Conservation (phyloP, 1,140 invertebrate genomes). For the Piezodorus guildinii region DNA sequence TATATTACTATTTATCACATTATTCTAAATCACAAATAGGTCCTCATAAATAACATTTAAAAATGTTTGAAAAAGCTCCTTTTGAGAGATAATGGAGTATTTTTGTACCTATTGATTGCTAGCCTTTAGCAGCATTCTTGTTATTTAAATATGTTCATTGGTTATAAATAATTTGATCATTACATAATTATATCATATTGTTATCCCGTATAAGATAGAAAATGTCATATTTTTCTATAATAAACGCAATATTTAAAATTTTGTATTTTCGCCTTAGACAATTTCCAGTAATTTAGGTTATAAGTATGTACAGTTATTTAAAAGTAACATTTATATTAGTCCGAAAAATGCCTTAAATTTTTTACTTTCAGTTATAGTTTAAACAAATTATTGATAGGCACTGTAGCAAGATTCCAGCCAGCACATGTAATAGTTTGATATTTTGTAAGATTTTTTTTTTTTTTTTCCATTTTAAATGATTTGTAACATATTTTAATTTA, state of each 20-base stretch:
- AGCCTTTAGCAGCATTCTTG: too few relatives aligned
- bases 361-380: neutral
- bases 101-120: too few relatives aligned
- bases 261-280: slow-evolving; percentile 4
- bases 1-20: too few relatives aligned
- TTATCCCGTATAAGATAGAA: neutral
- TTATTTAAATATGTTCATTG: too few relatives aligned
- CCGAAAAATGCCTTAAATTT: slow-evolving; percentile 2
- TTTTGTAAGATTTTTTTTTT: neutral
- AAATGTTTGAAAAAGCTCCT: too few relatives aligned
- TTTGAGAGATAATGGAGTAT: too few relatives aligned
- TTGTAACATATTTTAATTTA: neutral
- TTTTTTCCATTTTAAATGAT: too few relatives aligned
- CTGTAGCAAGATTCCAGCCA: neutral
- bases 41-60: too few relatives aligned
- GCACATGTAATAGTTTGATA: neutral
- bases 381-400: neutral
- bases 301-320: neutral
- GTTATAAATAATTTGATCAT: too few relatives aligned
- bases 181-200: neutral
- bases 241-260: neutral
- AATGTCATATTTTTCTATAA: slow-evolving; percentile 4
- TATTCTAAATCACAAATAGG: too few relatives aligned
- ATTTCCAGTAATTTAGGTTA: neutral
- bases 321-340: slow-evolving; percentile 1